Evolutionary conservation across 1,140 invertebrate species (phyloP).

Genomic region (Hetaerina americana): DNA sequence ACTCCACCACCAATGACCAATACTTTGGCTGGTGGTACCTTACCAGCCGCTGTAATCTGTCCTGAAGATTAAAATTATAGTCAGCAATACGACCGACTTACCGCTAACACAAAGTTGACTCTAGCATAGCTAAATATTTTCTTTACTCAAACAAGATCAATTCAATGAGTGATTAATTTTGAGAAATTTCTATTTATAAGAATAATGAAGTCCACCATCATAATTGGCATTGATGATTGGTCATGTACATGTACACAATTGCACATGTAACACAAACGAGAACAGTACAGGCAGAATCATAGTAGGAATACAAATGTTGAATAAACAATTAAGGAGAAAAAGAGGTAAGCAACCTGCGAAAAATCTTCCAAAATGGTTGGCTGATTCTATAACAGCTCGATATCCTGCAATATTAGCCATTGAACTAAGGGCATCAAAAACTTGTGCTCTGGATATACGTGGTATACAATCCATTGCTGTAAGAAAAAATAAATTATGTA

Average conservation of each 20-base stretch:
- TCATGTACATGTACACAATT: neutral
- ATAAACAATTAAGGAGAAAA: slow-evolving; percentile 8
- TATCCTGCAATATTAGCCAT: slow-evolving; percentile 91
- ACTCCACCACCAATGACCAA: slow-evolving; percentile 81
- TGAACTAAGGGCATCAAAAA: slow-evolving; percentile 80
- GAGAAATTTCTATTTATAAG: too few relatives aligned
- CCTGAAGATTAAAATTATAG: slow-evolving; percentile 36
- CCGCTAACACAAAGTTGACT: too few relatives aligned
- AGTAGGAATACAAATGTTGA: neutral
- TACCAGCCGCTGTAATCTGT: slow-evolving; percentile 75
- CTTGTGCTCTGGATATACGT: slow-evolving; percentile 69
- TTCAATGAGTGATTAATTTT: too few relatives aligned
- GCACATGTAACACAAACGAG: neutral
- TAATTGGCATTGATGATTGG: neutral
- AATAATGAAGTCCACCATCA: too few relatives aligned
- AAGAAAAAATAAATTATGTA: slow-evolving; percentile 26
- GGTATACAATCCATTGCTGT: slow-evolving; percentile 73
- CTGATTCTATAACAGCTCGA: slow-evolving; percentile 77
- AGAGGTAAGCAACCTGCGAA: slow-evolving; percentile 50
- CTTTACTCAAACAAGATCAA: too few relatives aligned
- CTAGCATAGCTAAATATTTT: too few relatives aligned
- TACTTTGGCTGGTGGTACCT: slow-evolving; percentile 74
- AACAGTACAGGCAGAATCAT: neutral
- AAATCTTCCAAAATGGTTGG: slow-evolving; percentile 78
- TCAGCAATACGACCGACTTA: too few relatives aligned